Percentiles rank a stretch among this genome's conserved stretches.
phyloP scores from a whole-genome alignment of 1,140 invertebrate genomes.

The Xylocopa sonorina region DNA sequence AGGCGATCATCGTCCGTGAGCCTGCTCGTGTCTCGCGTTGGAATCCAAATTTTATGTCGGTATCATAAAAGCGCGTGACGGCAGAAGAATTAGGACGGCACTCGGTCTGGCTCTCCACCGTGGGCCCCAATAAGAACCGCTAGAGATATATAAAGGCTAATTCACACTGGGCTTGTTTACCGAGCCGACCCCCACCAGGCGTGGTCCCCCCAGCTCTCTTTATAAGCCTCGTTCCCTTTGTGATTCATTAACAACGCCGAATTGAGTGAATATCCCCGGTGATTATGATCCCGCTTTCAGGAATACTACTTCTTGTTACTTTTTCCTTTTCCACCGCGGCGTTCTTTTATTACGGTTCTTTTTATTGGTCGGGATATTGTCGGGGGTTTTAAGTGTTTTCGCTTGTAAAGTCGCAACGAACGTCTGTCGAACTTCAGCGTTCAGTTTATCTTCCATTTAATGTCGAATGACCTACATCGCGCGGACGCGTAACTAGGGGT shows the following conservation, averaged over 20 bases:
- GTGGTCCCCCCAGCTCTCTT: not conserved
- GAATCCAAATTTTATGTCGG: constrained; percentile 76
- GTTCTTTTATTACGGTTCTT: no score
- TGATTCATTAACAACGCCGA: not conserved
- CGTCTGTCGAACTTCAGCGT: no score
- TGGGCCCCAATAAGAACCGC: constrained; percentile 44
- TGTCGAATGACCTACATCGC: no score
- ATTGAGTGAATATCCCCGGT: not conserved
- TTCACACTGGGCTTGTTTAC: constrained; percentile 45
- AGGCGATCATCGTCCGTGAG: constrained; percentile 59
- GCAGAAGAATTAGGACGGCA: constrained; percentile 75
- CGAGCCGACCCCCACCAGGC: not conserved
- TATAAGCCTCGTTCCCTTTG: not conserved
- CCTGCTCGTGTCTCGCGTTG: constrained; percentile 64
- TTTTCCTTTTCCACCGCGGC: no score
- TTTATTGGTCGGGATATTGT: no score
- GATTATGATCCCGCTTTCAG: not conserved
- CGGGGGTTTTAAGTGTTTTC: no score
- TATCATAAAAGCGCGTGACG: constrained; percentile 76
- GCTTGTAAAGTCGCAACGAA: no score
- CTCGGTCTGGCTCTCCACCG: constrained; percentile 46
- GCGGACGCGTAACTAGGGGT: no score
- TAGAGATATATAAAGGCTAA: constrained; percentile 60
- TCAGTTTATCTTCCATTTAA: no score
- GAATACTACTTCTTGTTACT: no score